These are phyloP conservation scores for Eurystomus glaucurus DNA, from an alignment of 2,797 vertebrate species.

Conservation along the genomic window DNA sequence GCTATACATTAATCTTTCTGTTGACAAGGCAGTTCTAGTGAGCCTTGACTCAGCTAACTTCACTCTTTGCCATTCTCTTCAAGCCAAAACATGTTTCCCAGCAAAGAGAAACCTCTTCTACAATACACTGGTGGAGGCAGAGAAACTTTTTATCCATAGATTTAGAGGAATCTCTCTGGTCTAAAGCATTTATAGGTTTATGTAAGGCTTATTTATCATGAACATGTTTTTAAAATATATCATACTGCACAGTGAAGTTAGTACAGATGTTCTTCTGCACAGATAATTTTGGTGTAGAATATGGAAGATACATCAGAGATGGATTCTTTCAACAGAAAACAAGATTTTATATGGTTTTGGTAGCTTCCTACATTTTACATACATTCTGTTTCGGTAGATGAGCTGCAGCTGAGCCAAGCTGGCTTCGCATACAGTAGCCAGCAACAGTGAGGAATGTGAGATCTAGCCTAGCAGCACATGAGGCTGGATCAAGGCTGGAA, in stretches of 20 bases:
- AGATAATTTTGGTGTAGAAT: neutral
- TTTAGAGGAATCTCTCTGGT: neutral
- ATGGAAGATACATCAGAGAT: neutral
- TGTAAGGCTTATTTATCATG: rapidly evolving
- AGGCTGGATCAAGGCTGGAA: neutral
- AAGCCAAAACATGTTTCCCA: neutral
- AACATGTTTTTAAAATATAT: neutral
- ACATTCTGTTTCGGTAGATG: neutral
- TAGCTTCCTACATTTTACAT: neutral
- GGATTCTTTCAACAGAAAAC: neutral
- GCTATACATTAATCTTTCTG: neutral
- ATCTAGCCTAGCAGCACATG: neutral
- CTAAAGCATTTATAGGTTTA: neutral
- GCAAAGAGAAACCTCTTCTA: neutral
- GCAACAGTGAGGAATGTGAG: neutral
- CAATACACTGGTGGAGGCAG: neutral
- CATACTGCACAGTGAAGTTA: neutral
- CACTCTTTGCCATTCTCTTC: neutral
- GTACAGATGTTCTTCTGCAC: neutral
- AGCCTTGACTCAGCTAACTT: neutral
- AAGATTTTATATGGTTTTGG: neutral
- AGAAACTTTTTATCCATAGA: neutral
- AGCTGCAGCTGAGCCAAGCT: neutral
- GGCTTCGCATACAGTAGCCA: neutral
- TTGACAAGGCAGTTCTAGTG: neutral